Evolutionary conservation across 2,113 vertebrate species (phyloP), one percentile per base, ranked within the genome.

Genomic region (Engystomops pustulosus): DNA sequence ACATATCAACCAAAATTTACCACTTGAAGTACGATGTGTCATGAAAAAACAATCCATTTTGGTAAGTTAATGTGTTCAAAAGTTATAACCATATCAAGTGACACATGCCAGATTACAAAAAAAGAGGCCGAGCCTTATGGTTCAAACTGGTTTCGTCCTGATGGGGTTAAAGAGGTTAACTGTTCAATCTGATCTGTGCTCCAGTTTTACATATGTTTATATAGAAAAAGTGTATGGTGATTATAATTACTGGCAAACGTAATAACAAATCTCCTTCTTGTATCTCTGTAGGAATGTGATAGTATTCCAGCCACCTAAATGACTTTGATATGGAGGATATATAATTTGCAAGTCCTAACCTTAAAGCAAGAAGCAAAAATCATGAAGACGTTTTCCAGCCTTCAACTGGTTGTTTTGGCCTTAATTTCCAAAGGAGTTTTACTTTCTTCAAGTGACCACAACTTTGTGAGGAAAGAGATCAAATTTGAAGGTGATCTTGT

Each of bases 401-500:
- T 96, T 68, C 94, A 94, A 80, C 87, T 94, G 86, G 89, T 98
- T 87, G 89, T 94, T 15, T 85, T 99, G 90, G 90, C 94, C 88
- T 91, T 97, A 86, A 93, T 98, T 92, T 97, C 94, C 88, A 95
- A 94, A 86, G 95, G 94, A 86, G 90, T 95, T 88, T 91, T 98
- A 86, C 92, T 95, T 72, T 96, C 95, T 38, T 86, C 93, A 47
- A 95, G 95, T 44, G 97, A 98, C 88, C 94, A 96, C 65, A 95
- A 94, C 82, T 95, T 91, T 88, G 88, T 96, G 85, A 96, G 96
- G 83, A 95, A 94, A 60, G 98, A 99, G 90, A 97, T 99, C 87
- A 98, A 97, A 87, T 97, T 99, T 51, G 98, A 99, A 87, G 98
- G 98, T 67, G 97, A 99, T 91, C 91, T 99, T 78, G 98, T 99